Conservation (phyloP, 1,140 invertebrate genomes). For the Penaeus japonicus region DNA sequence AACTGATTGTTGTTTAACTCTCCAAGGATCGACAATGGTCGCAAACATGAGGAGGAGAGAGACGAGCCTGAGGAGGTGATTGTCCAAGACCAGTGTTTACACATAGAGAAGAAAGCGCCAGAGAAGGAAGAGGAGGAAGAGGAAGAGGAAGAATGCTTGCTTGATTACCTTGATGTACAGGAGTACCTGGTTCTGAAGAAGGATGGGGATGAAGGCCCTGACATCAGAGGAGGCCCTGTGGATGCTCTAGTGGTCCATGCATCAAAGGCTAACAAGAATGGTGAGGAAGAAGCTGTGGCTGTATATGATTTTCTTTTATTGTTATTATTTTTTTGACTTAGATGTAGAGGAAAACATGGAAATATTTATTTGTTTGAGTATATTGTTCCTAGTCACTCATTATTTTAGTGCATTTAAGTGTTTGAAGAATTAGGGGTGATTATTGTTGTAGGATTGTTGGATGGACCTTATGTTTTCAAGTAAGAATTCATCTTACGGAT, state of each 20-base stretch:
- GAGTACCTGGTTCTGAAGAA: constrained; percentile 81
- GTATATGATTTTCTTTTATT: constrained; percentile 53
- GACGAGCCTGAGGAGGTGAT: constrained; percentile 43
- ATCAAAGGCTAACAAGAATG: constrained; percentile 88
- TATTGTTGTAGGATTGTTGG: too few species aligned
- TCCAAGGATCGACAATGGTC: not conserved
- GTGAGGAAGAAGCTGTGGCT: constrained; percentile 64
- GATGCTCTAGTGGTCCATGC: constrained; percentile 93
- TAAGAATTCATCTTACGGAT: not conserved
- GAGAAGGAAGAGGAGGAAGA: constrained; percentile 46
- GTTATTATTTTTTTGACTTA: not conserved
- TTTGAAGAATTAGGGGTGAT: constrained; percentile 8
- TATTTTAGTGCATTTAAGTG: not conserved
- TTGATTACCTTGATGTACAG: constrained; percentile 83
- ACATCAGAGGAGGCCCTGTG: constrained; percentile 86
- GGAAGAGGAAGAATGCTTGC: constrained; percentile 64
- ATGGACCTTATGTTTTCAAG: not conserved
- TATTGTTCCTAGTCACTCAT: constrained; percentile 55
- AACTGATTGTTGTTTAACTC: not conserved
- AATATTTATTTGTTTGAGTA: constrained; percentile 51
- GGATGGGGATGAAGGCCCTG: constrained; percentile 81
- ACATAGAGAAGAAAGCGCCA: constrained; percentile 12
- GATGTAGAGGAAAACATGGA: too few species aligned
- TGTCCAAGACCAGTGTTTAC: constrained; percentile 27
- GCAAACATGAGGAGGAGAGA: constrained; percentile 11